Base-by-base conservation (phyloP, 2,888 invertebrate species). In the Clivina fossor region DNA sequence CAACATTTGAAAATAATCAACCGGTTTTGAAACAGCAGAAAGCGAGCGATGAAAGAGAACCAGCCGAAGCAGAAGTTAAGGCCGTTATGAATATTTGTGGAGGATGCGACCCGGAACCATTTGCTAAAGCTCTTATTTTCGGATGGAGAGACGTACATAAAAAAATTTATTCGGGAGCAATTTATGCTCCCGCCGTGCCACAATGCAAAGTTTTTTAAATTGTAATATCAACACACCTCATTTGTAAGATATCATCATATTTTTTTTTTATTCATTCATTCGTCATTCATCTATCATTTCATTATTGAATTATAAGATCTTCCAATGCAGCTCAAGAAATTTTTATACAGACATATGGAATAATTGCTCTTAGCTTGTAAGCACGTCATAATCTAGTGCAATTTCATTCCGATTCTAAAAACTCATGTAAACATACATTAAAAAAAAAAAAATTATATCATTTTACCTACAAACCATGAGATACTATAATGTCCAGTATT, bases 1-100 rank as follows among this genome's bases (percentile, higher is more conserved):
- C 88, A 1, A 85, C 83, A 51, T 85, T 85, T 30, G 87, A 86
- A 0, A 80, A 84, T 4, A 83, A 83, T 59, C 69, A 80, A 40
- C 80, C 81, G 1, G 76, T 82, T 50, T 61, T 72, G 3, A 77
- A 80, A 61, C 80, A 80, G 64, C 74, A 82, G 60, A 85, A 86
- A 64, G 83, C 81, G 58, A 76, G 75, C 48, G 86, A 88, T 57
- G 89, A 88, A 65, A 78, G 87, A 33, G 90, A 90, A 65, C 89
- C 90, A 0, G 90, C 90, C 0, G 90, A 90, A 69, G 88, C 85
- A 22, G 90, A 90, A 71, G 90, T 90, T 0, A 84, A 79, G 63
- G 86, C 86, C 7, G 88, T 90, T 1, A 86, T 90, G 85, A 80
- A 84, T 62, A 76, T 89, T 1, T 91, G 91, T 71, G 82, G 84